A percentile compares a stretch with the other conserved stretches of the same genome.
phyloP scores from a whole-genome alignment of 2,888 invertebrate species.

The Schizotus pectinicornis region DNA sequence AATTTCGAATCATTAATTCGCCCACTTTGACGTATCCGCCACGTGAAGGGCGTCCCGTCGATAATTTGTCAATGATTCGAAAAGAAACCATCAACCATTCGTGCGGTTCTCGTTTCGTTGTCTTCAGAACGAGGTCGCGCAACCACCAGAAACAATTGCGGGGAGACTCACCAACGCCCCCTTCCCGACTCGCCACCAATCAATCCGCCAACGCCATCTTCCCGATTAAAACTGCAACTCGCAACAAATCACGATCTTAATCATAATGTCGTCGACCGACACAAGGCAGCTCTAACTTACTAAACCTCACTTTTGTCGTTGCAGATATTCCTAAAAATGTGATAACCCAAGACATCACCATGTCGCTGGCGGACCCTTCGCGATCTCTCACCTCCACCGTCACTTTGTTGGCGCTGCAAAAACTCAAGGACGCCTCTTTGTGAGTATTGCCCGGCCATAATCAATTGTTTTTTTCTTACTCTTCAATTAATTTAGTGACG shows the following conservation, averaged over 20 bases:
- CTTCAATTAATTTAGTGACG: neutral
- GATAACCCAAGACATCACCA: conserved; percentile 45
- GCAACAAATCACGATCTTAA: too few species aligned
- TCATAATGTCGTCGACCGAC: too few species aligned
- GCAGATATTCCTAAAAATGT: conserved; percentile 56
- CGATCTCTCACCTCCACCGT: conserved; percentile 57
- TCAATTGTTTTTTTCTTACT: neutral
- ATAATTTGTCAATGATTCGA: neutral
- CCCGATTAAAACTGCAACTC: too few species aligned
- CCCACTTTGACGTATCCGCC: conserved; percentile 9
- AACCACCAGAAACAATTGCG: too few species aligned
- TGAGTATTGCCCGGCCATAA: conserved; percentile 50
- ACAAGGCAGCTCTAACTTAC: too few species aligned
- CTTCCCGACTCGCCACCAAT: too few species aligned
- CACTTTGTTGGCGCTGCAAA: conserved; percentile 61
- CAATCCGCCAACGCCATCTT: too few species aligned
- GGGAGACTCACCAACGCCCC: too few species aligned
- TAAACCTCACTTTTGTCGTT: conserved; percentile 37
- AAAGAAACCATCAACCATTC: too few species aligned
- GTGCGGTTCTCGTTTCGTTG: too few species aligned
- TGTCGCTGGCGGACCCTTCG: conserved; percentile 41
- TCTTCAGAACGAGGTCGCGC: too few species aligned
- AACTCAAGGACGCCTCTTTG: conserved; percentile 64
- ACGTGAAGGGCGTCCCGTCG: conserved; percentile 10
- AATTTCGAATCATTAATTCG: conserved; percentile 1